phyloP scores from a whole-genome alignment of 2,113 vertebrate species.

The Sinocyclocheilus rhinocerous region DNA sequence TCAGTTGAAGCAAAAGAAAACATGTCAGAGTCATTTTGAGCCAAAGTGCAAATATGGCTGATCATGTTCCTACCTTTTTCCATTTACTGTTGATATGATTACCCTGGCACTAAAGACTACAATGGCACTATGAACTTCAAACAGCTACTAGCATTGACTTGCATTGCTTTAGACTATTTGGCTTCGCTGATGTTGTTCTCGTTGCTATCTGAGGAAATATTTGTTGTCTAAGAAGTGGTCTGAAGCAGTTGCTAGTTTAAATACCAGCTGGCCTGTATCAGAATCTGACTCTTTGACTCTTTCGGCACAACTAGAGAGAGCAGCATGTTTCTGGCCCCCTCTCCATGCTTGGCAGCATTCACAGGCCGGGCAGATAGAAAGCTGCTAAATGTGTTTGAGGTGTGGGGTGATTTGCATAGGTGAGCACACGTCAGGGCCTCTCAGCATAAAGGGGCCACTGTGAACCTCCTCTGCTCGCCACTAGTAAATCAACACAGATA shows the following conservation, averaged over 20 bases:
- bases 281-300: conserved; percentile 20
- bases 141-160: not conserved
- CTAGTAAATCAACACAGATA: conserved; percentile 65
- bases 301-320: conserved; percentile 40
- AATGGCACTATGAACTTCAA: not conserved
- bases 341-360: conserved; percentile 31
- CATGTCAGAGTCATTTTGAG: not conserved
- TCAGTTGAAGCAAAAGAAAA: not conserved
- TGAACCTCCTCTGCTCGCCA: conserved; percentile 68
- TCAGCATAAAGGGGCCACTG: conserved; percentile 77
- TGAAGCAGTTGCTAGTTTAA: not conserved
- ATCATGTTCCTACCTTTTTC: not conserved
- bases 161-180: conserved; percentile 5
- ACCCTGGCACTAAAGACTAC: not conserved
- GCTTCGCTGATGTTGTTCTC: not conserved
- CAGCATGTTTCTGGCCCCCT: conserved; percentile 32
- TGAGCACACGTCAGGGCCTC: conserved; percentile 74
- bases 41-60: not conserved
- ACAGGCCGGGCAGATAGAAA: conserved; percentile 63
- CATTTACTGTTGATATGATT: not conserved
- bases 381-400: conserved; percentile 74
- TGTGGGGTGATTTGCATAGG: conserved; percentile 74
- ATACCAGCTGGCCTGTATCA: conserved; percentile 23
- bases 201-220: conserved; percentile 20
- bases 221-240: not conserved